These are phyloP conservation scores for Dione juno DNA, from an alignment of 2,888 invertebrate species.

Conservation along the genomic window DNA sequence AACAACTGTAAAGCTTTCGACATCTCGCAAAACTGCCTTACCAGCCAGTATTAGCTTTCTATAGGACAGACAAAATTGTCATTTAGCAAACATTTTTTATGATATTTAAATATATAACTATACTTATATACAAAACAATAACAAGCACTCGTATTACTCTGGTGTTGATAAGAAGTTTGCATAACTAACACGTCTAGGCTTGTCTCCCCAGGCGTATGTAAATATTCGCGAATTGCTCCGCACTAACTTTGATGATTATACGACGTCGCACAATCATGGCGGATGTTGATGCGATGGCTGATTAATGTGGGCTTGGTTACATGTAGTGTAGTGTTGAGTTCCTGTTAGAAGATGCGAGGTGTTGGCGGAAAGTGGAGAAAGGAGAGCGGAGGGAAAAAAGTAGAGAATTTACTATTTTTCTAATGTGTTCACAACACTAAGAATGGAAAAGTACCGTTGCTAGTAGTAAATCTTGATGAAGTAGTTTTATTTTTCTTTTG, in stretches of 20 bases:
- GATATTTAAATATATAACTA: no score
- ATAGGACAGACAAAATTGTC: no score
- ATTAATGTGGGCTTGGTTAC: constrained; percentile 1
- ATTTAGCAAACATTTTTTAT: no score
- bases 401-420: no score
- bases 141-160: constrained; percentile 18
- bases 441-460: no score
- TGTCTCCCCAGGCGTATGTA: constrained; percentile 51
- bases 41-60: no score
- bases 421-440: no score
- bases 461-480: no score
- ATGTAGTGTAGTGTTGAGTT: neutral
- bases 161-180: constrained; percentile 47
- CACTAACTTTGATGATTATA: constrained; percentile 52
- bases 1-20: no score
- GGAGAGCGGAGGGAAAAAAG: neutral
- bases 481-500: no score
- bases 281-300: constrained; percentile 35
- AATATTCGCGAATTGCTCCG: constrained; percentile 51
- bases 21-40: no score
- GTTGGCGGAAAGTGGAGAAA: neutral
- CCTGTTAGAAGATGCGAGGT: no score
- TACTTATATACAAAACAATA: neutral
- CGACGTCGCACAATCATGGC: constrained; percentile 43
- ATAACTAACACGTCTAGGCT: constrained; percentile 46